phyloP scores from a whole-genome alignment of 2,888 invertebrate species.

The Alitta virens region DNA sequence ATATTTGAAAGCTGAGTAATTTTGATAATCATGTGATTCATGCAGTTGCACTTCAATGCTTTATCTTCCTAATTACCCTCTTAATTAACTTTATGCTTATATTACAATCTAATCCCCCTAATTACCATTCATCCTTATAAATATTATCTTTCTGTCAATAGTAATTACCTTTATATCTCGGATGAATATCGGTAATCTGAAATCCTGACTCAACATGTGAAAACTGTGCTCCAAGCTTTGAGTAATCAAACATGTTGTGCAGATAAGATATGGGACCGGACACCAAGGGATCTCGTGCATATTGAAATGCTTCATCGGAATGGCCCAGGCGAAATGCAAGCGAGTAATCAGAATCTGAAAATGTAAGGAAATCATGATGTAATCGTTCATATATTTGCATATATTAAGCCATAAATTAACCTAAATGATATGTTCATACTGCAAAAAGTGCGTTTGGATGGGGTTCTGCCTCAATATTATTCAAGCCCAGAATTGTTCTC shows the following conservation, averaged over 20 bases:
- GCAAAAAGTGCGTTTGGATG: too few species aligned
- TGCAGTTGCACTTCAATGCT: too few species aligned
- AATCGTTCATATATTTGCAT: too few species aligned
- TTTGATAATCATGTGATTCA: too few species aligned
- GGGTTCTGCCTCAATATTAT: too few species aligned
- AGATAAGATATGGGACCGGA: slow-evolving; percentile 6
- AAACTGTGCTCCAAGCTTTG: slow-evolving; percentile 2
- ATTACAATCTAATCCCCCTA: too few species aligned
- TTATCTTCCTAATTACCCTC: too few species aligned
- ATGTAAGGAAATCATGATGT: neutral
- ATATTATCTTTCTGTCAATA: neutral
- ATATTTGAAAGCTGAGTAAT: too few species aligned
- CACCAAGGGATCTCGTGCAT: slow-evolving; percentile 9
- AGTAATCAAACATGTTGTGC: slow-evolving; percentile 7
- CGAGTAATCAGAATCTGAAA: slow-evolving; percentile 11
- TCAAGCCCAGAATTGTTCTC: too few species aligned
- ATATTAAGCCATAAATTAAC: too few species aligned
- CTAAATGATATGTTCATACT: too few species aligned
- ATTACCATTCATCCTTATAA: neutral
- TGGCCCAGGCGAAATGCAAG: slow-evolving; percentile 10
- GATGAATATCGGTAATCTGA: neutral
- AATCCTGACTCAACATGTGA: neutral
- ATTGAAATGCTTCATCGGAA: slow-evolving; percentile 9
- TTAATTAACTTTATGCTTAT: too few species aligned
- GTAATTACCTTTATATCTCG: slow-evolving; percentile 4